Evolutionary conservation across 2,113 vertebrate genomes (phyloP).

Genomic region (Sceloporus undulatus): DNA sequence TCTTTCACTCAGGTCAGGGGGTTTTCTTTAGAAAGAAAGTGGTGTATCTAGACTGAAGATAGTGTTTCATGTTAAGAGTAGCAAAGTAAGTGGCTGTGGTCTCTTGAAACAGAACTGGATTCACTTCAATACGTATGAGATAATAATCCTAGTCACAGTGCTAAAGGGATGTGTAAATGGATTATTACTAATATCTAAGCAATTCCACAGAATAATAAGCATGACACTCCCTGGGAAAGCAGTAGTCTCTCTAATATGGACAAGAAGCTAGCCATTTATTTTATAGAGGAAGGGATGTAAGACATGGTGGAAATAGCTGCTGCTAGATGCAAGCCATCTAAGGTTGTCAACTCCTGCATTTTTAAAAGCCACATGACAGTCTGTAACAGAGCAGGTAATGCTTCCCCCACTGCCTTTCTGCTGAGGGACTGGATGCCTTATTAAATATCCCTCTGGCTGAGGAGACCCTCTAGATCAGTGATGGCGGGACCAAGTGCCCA

Average conservation of each 20-base stretch:
- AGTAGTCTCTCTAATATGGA: not conserved
- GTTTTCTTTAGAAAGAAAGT: not conserved
- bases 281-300: not conserved
- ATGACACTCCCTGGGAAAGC: not conserved
- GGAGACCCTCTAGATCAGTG: too few species aligned
- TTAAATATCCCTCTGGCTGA: too few species aligned
- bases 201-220: not conserved
- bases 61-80: not conserved
- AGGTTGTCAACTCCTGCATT: not conserved
- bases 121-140: not conserved
- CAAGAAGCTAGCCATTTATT: not conserved
- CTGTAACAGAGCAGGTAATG: too few species aligned
- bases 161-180: not conserved
- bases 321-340: not conserved
- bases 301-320: not conserved
- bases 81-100: not conserved
- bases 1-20: not conserved
- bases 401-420: too few species aligned
- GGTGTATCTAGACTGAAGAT: accelerated
- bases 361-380: not conserved
- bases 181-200: not conserved
- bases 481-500: too few species aligned
- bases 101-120: accelerated
- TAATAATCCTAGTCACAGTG: not conserved
- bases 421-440: too few species aligned